Percentiles rank a stretch among this genome's conserved stretches.
Conservation (phyloP, 2,797 vertebrate genomes). For the Cyclopterus lumpus region DNA sequence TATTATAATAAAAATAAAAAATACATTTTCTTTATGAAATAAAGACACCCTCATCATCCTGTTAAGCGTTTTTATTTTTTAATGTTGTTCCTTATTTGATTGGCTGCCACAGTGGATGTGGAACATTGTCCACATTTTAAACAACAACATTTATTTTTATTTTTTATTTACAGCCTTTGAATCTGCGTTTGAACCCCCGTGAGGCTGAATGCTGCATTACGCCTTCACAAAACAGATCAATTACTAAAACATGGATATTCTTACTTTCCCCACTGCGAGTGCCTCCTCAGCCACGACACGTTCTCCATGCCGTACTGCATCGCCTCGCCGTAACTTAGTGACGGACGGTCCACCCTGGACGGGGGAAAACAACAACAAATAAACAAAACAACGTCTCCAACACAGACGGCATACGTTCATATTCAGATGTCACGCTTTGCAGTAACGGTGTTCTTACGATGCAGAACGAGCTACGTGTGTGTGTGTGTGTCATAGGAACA, state of each 20-base stretch:
- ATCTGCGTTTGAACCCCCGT: neutral
- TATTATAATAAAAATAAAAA: too few species aligned
- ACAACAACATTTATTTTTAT: too few species aligned
- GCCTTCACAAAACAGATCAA: neutral
- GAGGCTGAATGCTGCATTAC: neutral
- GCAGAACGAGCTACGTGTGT: too few species aligned
- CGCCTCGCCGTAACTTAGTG: conserved; percentile 90
- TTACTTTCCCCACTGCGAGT: conserved; percentile 93
- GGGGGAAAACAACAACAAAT: neutral
- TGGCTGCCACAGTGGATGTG: too few species aligned
- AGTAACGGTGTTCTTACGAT: neutral
- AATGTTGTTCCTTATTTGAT: too few species aligned
- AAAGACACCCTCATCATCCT: too few species aligned
- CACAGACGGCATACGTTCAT: neutral
- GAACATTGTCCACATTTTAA: too few species aligned
- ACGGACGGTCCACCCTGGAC: conserved; percentile 87
- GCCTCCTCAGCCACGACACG: conserved; percentile 85
- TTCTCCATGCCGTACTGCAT: conserved; percentile 92
- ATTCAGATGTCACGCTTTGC: neutral
- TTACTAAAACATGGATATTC: neutral
- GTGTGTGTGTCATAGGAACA: neutral
- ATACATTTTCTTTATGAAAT: too few species aligned
- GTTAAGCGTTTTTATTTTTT: too few species aligned
- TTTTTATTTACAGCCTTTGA: too few species aligned
- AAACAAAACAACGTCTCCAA: neutral